These are phyloP conservation scores for Melanaphis sacchari DNA, from an alignment of 1,140 invertebrate genomes.

Conservation along the genomic window DNA sequence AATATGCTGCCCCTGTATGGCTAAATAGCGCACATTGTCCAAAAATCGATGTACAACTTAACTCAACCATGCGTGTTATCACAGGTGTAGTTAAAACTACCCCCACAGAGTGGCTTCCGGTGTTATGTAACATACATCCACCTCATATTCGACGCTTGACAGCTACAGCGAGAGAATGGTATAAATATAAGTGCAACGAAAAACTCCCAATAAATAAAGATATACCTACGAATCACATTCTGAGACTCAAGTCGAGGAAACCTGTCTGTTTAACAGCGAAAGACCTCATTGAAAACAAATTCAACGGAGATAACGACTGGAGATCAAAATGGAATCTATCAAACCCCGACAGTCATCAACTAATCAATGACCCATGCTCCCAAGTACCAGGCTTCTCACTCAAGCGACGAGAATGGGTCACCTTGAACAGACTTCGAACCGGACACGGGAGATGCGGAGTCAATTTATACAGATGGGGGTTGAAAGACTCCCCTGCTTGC, in stretches of 20 bases:
- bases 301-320: constrained; percentile 6
- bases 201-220: constrained; percentile 10
- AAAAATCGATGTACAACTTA: constrained; percentile 45
- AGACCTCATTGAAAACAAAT: constrained; percentile 25
- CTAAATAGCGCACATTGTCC: constrained; percentile 42
- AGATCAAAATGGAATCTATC: neutral
- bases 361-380: neutral
- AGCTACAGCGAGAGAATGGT: neutral
- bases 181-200: neutral
- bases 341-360: neutral
- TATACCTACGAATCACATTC: constrained; percentile 1
- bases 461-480: neutral
- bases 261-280: constrained; percentile 16
- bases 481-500: neutral
- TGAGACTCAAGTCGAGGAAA: neutral
- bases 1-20: constrained; percentile 56
- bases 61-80: constrained; percentile 14
- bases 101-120: constrained; percentile 4
- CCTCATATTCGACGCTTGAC: neutral
- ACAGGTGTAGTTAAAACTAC: constrained; percentile 34
- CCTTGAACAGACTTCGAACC: neutral
- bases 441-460: neutral
- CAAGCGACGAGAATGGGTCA: neutral
- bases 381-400: neutral
- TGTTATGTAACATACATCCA: constrained; percentile 23